phyloP scores from a whole-genome alignment of 2,797 vertebrate species.

The Myiothlypis coronata region DNA sequence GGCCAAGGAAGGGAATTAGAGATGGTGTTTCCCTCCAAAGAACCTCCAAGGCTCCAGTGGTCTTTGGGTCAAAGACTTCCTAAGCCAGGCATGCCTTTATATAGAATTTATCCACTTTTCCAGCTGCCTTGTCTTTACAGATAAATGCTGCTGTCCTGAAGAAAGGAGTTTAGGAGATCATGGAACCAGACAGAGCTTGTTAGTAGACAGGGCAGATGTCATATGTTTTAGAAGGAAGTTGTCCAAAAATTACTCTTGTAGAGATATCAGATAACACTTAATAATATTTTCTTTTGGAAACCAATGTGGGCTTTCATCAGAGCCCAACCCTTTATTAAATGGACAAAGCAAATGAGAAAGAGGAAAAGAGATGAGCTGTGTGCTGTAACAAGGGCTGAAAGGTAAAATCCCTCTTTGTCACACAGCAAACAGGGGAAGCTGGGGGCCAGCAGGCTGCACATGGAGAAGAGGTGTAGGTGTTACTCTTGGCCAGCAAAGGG shows the following conservation, averaged over 20 bases:
- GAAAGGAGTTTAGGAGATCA: neutral
- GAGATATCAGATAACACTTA: neutral
- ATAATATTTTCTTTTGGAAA: neutral
- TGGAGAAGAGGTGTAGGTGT: conserved; percentile 24
- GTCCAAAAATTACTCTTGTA: neutral
- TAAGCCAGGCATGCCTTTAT: neutral
- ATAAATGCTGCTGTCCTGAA: neutral
- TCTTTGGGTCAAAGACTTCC: neutral
- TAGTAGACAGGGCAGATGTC: neutral
- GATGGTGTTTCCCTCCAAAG: neutral
- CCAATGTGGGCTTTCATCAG: neutral
- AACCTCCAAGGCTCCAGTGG: neutral
- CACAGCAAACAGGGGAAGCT: neutral
- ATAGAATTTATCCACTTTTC: neutral
- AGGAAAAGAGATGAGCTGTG: neutral
- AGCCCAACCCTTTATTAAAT: neutral
- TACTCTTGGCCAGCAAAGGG: conserved; percentile 19
- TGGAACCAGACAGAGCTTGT: neutral
- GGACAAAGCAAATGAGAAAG: neutral
- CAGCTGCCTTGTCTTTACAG: neutral
- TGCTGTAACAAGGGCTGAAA: neutral
- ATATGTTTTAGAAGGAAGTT: neutral
- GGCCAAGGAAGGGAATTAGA: neutral
- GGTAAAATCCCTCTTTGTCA: neutral
- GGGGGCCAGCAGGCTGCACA: neutral